phyloP scores from a whole-genome alignment of 2,888 invertebrate species.

The Agonum fuliginosum region DNA sequence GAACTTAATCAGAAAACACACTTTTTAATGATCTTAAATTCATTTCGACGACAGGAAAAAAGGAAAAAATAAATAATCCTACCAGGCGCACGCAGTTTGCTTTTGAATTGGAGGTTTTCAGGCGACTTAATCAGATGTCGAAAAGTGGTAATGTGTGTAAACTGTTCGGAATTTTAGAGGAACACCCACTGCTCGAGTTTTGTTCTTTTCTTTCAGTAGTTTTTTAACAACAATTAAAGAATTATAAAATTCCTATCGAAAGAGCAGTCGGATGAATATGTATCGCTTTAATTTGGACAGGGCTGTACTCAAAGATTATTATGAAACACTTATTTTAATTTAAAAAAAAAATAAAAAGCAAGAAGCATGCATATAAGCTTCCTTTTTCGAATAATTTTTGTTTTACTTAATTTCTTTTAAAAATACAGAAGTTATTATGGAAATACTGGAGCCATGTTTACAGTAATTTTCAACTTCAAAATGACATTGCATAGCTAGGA shows the following conservation, averaged over 20 bases:
- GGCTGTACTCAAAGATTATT: too few species aligned
- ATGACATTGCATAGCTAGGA: too few species aligned
- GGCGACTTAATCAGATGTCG: slow-evolving; percentile 31
- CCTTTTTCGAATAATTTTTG: too few species aligned
- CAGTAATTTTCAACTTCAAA: too few species aligned
- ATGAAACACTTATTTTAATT: too few species aligned
- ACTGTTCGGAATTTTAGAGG: neutral
- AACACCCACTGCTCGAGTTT: slow-evolving; percentile 23
- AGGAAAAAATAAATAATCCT: neutral
- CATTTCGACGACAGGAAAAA: slow-evolving; percentile 40
- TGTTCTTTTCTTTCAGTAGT: slow-evolving; percentile 8
- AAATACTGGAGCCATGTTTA: too few species aligned
- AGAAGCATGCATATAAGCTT: too few species aligned
- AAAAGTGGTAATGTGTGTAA: slow-evolving; percentile 34
- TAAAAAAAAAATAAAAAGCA: too few species aligned
- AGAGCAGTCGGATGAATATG: slow-evolving; percentile 15
- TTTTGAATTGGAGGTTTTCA: neutral
- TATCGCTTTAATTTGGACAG: too few species aligned
- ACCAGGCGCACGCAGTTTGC: neutral
- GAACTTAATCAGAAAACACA: slow-evolving; percentile 47
- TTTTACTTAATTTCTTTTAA: too few species aligned
- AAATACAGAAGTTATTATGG: too few species aligned
- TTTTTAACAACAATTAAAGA: slow-evolving; percentile 7
- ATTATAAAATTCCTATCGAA: slow-evolving; percentile 31
- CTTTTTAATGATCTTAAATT: slow-evolving; percentile 50